Percentiles rank a stretch among this genome's conserved stretches.
These are phyloP conservation scores for Eurystomus glaucurus DNA, from an alignment of 2,797 vertebrate species.

Conservation along the genomic window DNA sequence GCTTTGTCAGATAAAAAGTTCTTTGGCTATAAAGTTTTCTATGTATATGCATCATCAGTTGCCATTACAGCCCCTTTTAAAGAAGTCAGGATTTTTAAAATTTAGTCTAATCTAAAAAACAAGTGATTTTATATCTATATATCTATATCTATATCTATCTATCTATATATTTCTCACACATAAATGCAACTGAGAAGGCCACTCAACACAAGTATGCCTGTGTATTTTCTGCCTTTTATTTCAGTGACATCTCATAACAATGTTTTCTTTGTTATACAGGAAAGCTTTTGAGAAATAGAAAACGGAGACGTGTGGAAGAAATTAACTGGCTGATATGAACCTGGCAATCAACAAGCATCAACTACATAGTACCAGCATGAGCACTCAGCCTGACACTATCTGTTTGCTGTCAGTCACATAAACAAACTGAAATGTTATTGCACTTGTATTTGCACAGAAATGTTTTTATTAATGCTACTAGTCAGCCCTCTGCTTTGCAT, in stretches of 20 bases:
- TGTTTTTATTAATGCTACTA: not conserved
- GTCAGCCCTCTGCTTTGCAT: not conserved
- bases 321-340: not conserved
- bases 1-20: not conserved
- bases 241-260: conserved; percentile 33
- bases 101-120: not conserved
- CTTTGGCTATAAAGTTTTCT: not conserved
- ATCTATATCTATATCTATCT: no score
- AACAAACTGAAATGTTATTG: conserved; percentile 18
- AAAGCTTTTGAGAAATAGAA: not conserved
- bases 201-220: not conserved
- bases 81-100: not conserved
- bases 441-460: not conserved
- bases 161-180: not conserved
- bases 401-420: conserved; percentile 10
- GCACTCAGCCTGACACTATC: not conserved
- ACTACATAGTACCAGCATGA: not conserved
- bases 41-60: not conserved
- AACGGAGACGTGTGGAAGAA: not conserved
- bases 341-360: not conserved
- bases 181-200: not conserved
- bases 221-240: conserved; percentile 4
- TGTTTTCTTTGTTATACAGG: not conserved
- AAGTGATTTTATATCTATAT: not conserved
- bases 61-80: not conserved